These are phyloP conservation scores for Caenorhabditis sp. DNA, from an alignment of 2,888 invertebrate genomes.

Conservation along the genomic window DNA sequence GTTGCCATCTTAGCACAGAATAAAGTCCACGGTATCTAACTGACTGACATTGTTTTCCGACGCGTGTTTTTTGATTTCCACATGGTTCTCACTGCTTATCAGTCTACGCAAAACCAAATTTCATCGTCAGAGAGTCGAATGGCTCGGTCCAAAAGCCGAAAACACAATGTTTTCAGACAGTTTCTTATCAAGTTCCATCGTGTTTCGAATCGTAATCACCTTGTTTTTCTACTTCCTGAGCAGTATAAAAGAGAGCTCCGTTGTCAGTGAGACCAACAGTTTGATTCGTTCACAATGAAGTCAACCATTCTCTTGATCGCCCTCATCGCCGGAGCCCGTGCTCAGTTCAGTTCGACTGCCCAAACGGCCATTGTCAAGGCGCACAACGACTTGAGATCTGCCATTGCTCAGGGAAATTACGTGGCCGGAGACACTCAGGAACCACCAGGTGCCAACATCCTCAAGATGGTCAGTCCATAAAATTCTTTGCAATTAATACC, in stretches of 20 bases:
- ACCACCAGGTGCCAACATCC: slow-evolving; percentile 39
- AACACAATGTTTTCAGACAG: slow-evolving; percentile 2
- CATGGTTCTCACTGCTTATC: not conserved
- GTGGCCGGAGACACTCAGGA: slow-evolving; percentile 13
- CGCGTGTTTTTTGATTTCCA: not conserved
- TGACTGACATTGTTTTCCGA: too few relatives aligned
- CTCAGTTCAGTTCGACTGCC: slow-evolving; percentile 43
- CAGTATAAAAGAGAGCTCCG: slow-evolving; percentile 15
- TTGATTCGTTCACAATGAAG: slow-evolving; percentile 30
- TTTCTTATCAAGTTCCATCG: not conserved
- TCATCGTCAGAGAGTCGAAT: not conserved
- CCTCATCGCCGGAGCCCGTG: slow-evolving; percentile 28
- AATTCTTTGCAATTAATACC: not conserved
- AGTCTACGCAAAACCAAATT: not conserved
- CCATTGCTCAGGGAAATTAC: slow-evolving; percentile 45
- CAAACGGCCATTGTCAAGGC: slow-evolving; percentile 40
- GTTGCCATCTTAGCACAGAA: too few relatives aligned
- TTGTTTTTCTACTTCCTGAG: slow-evolving; percentile 35
- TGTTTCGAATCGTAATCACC: not conserved
- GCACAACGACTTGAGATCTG: slow-evolving; percentile 43
- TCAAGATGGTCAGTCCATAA: slow-evolving; percentile 18
- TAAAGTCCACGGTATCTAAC: too few relatives aligned
- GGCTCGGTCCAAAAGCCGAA: slow-evolving; percentile 5
- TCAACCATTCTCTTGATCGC: slow-evolving; percentile 20
- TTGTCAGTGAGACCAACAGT: not conserved